These are phyloP conservation scores for Sinelater perroti DNA, from an alignment of 2,888 invertebrate genomes.

Conservation along the genomic window DNA sequence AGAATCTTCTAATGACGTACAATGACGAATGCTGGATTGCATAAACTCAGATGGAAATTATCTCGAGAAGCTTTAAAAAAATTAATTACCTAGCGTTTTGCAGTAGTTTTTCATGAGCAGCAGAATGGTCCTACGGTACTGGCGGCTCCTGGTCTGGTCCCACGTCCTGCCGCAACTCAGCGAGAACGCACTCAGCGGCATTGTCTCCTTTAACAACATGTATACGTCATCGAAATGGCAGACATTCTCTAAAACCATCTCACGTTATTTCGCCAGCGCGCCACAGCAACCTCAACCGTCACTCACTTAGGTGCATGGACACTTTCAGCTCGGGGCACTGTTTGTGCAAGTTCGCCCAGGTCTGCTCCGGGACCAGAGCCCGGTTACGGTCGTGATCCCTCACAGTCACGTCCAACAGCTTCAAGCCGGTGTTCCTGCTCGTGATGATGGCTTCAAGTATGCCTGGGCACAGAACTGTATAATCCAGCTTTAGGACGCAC, in stretches of 20 bases:
- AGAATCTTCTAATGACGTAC: no score
- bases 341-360: conserved; percentile 58
- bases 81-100: conserved; percentile 58
- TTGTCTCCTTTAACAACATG: conserved; percentile 59
- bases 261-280: no score
- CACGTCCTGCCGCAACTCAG: conserved; percentile 60
- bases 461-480: conserved; percentile 60
- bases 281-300: not conserved
- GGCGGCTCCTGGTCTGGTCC: conserved; percentile 61
- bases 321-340: conserved; percentile 60
- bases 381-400: conserved; percentile 60
- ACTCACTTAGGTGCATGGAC: conserved; percentile 49
- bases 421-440: conserved; percentile 55
- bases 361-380: conserved; percentile 56
- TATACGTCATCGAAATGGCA: conserved; percentile 62
- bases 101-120: conserved; percentile 59
- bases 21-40: no score
- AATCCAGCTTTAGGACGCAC: conserved; percentile 60
- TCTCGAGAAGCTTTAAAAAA: no score
- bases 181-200: conserved; percentile 61
- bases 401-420: conserved; percentile 58
- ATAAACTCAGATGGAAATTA: not conserved
- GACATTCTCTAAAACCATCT: conserved; percentile 49
- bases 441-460: conserved; percentile 58
- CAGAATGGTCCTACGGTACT: conserved; percentile 59